Conservation (phyloP, 2,113 vertebrate genomes). For the Thymallus thymallus region DNA sequence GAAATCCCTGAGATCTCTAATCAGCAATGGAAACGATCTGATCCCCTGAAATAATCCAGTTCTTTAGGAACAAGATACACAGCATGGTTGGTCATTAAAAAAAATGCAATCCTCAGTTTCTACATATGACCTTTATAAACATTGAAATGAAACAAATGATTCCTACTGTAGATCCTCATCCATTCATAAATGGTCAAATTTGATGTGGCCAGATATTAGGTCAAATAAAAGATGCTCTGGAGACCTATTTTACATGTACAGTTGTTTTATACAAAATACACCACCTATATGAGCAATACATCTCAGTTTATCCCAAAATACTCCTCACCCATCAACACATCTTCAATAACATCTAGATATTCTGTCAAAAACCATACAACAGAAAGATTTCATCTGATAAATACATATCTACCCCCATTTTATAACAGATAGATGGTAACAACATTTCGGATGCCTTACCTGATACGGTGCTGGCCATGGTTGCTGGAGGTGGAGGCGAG, state of each 20-base stretch:
- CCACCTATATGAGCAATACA: too few species aligned
- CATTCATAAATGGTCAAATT: background rate
- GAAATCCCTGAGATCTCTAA: background rate
- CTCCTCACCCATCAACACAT: background rate
- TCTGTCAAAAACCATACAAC: background rate
- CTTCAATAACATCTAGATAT: background rate
- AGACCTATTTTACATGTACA: background rate
- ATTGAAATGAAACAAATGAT: background rate
- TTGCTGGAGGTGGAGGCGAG: constrained; percentile 20
- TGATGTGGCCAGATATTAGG: background rate
- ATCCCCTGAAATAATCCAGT: background rate
- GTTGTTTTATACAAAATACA: background rate
- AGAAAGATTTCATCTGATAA: background rate
- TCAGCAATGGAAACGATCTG: background rate
- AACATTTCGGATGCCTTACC: constrained; percentile 35
- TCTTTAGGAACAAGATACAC: too few species aligned
- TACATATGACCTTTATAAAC: background rate
- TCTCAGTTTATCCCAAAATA: background rate
- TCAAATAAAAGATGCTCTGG: background rate
- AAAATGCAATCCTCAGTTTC: background rate
- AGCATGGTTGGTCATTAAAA: background rate
- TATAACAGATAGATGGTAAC: background rate
- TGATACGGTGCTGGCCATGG: constrained; percentile 61
- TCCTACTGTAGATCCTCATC: background rate
- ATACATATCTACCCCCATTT: background rate